Percentiles rank a stretch among this genome's conserved stretches.
These are phyloP conservation scores for Drosophila novamexicana DNA, from an alignment of 1,140 invertebrate genomes.

Conservation along the genomic window DNA sequence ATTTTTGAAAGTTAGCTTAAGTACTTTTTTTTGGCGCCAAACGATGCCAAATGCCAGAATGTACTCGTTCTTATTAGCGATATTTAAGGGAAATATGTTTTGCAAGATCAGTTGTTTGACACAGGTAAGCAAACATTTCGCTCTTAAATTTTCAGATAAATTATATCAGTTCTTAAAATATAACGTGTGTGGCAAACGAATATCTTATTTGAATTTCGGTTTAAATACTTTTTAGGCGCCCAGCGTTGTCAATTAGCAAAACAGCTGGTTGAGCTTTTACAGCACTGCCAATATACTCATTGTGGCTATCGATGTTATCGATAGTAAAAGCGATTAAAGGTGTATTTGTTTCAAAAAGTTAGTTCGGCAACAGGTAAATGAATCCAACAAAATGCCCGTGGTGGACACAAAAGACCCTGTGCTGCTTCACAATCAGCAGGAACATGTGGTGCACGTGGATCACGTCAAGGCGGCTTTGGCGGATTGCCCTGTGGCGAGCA, in stretches of 20 bases:
- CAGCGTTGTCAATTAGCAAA: neutral
- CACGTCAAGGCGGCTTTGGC: constrained; percentile 86
- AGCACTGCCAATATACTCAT: constrained; percentile 4
- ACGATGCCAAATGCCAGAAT: neutral
- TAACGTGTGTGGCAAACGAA: neutral
- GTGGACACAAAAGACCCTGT: constrained; percentile 66
- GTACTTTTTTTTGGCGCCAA: neutral
- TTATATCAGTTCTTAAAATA: neutral
- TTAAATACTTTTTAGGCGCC: constrained; percentile 6
- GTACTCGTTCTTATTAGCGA: neutral
- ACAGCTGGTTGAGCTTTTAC: too few relatives aligned
- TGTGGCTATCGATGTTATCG: constrained; percentile 23
- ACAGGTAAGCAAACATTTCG: neutral
- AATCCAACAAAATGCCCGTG: constrained; percentile 62
- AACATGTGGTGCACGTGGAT: constrained; percentile 97
- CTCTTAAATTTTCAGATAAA: neutral
- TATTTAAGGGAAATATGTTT: neutral
- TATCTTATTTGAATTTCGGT: neutral
- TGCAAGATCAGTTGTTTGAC: neutral
- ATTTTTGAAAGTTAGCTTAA: neutral
- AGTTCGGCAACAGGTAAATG: constrained; percentile 36
- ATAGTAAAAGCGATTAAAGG: constrained; percentile 4
- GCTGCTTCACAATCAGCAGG: constrained; percentile 88
- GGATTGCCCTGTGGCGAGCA: constrained; percentile 90
- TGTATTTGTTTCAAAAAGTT: constrained; percentile 23